Conservation (phyloP, 2,888 invertebrate species). For the Limnephilus marmoratus region DNA sequence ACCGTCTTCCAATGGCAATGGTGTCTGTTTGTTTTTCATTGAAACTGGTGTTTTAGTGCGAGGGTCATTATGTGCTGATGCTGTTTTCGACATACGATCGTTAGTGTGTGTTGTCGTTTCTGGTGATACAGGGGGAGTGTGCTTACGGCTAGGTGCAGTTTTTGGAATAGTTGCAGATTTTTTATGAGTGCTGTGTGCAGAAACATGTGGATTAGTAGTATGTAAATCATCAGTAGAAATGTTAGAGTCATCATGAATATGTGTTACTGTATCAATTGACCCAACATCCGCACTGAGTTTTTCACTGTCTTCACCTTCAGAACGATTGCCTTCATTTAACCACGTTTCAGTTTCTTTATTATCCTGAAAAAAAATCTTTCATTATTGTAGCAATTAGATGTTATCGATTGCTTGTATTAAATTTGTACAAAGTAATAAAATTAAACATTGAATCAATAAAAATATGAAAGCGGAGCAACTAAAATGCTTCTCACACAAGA, state of each 20-base stretch:
- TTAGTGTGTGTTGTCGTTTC: slow-evolving; percentile 9
- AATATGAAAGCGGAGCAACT: slow-evolving; percentile 59
- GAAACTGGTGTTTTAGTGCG: slow-evolving; percentile 47
- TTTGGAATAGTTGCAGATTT: slow-evolving; percentile 46
- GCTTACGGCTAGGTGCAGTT: slow-evolving; percentile 45
- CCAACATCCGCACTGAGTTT: slow-evolving; percentile 41
- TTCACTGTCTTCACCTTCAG: slow-evolving; percentile 54
- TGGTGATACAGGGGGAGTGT: slow-evolving; percentile 43
- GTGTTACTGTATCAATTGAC: slow-evolving; percentile 38
- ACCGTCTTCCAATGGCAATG: slow-evolving; percentile 30
- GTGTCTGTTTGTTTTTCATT: slow-evolving; percentile 34
- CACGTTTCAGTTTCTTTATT: slow-evolving; percentile 66
- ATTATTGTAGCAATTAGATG: slow-evolving; percentile 53
- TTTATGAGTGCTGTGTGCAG: slow-evolving; percentile 51
- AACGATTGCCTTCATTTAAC: slow-evolving; percentile 67
- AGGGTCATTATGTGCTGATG: slow-evolving; percentile 22
- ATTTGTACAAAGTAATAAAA: slow-evolving; percentile 18
- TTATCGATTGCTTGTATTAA: slow-evolving; percentile 17
- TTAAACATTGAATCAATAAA: slow-evolving; percentile 41
- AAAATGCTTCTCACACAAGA: slow-evolving; percentile 50
- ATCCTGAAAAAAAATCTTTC: slow-evolving; percentile 59
- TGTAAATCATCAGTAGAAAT: slow-evolving; percentile 39
- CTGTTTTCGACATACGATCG: slow-evolving; percentile 46
- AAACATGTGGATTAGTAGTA: slow-evolving; percentile 18
- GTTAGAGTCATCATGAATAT: slow-evolving; percentile 60